Evolutionary conservation across 2,888 invertebrate species (phyloP).

Genomic region (Phragmatobia fuliginosa): DNA sequence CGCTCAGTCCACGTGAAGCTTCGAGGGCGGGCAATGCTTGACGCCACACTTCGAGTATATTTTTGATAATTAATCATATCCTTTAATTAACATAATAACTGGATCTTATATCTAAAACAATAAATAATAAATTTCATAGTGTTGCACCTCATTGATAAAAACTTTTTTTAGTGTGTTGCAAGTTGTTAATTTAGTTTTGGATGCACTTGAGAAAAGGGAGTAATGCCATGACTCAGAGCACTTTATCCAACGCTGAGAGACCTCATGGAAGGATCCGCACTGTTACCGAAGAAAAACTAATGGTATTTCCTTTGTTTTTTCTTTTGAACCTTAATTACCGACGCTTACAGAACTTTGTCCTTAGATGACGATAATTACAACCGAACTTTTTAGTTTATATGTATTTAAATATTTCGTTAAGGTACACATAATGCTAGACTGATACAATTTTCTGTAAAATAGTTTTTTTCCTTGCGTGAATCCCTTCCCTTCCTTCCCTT

Average conservation of each 20-base stretch:
- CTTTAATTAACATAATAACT: conserved; percentile 1
- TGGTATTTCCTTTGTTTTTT: conserved; percentile 69
- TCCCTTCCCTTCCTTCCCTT: too few relatives aligned
- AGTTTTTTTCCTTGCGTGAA: too few relatives aligned
- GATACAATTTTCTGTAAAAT: not conserved
- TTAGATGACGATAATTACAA: not conserved
- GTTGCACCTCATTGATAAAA: not conserved
- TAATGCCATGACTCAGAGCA: conserved; percentile 81
- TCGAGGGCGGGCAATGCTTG: conserved; percentile 58
- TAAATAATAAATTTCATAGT: conserved; percentile 6
- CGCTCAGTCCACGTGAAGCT: conserved; percentile 77
- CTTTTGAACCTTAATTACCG: too few relatives aligned
- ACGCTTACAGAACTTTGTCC: not conserved
- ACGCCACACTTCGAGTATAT: conserved; percentile 27
- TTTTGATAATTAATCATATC: conserved; percentile 4
- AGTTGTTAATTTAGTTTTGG: conserved; percentile 26
- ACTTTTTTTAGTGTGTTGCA: conserved; percentile 23
- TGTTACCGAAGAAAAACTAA: conserved; percentile 80
- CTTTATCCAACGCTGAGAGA: conserved; percentile 67
- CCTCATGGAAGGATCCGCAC: conserved; percentile 71
- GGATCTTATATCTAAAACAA: not conserved
- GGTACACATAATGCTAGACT: not conserved
- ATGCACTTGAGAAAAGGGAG: conserved; percentile 48
- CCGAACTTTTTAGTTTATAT: not conserved
- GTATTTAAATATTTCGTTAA: not conserved